These are phyloP conservation scores for Acromyrmex echinatior DNA, from an alignment of 1,140 invertebrate species.

Conservation along the genomic window DNA sequence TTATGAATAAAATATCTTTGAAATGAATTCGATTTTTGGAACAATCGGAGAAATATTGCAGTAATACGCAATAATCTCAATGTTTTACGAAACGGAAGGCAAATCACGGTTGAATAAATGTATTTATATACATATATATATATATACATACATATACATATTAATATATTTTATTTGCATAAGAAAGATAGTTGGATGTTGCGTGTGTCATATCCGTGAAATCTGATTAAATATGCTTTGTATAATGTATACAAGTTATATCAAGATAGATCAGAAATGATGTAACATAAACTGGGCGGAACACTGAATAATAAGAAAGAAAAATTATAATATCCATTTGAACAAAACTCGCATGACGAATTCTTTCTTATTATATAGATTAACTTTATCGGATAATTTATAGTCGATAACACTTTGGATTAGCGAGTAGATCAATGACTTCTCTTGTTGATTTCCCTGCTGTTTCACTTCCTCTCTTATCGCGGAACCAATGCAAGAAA, in stretches of 20 bases:
- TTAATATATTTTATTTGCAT: slow-evolving; percentile 17
- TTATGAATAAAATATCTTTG: background rate
- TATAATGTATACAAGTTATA: background rate
- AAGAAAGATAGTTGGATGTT: background rate
- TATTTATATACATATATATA: slow-evolving; percentile 48
- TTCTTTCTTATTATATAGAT: background rate
- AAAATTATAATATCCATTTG: slow-evolving; percentile 18
- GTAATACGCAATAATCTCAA: background rate
- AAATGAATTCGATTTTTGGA: background rate
- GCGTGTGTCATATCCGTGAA: background rate
- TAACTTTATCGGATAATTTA: slow-evolving; percentile 23
- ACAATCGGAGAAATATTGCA: background rate
- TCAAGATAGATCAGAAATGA: slow-evolving; percentile 34
- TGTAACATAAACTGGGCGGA: background rate
- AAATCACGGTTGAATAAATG: background rate
- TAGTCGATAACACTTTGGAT: background rate
- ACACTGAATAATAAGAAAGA: slow-evolving; percentile 7
- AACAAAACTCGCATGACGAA: background rate
- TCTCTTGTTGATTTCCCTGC: slow-evolving; percentile 22
- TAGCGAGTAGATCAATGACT: background rate
- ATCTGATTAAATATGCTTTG: slow-evolving; percentile 6
- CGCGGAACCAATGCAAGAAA: slow-evolving; percentile 27
- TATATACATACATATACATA: background rate
- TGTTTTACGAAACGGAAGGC: slow-evolving; percentile 17
- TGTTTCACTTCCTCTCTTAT: slow-evolving; percentile 47